These are phyloP conservation scores for Apoda limacodes DNA, from an alignment of 2,888 invertebrate genomes.

Conservation along the genomic window DNA sequence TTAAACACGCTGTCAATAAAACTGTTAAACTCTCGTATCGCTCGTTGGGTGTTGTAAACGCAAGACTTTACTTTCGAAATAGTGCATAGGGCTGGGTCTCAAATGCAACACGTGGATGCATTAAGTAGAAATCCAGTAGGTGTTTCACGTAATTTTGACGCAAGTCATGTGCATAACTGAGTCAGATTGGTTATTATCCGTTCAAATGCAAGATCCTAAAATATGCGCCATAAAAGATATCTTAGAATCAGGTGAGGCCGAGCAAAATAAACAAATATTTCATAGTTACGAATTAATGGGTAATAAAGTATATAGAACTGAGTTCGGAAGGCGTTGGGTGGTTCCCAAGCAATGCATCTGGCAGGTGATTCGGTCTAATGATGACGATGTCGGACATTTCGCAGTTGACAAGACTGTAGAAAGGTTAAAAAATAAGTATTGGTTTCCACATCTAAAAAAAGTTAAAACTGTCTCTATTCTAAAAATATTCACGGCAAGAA, in stretches of 20 bases:
- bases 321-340: constrained; percentile 18
- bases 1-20: constrained; percentile 11
- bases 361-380: constrained; percentile 17
- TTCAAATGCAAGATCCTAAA: constrained; percentile 13
- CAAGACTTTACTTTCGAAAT: constrained; percentile 28
- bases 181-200: constrained; percentile 19
- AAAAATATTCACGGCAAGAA: constrained; percentile 18
- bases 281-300: constrained; percentile 15
- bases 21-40: constrained; percentile 25
- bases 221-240: constrained; percentile 9
- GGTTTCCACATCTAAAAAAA: constrained; percentile 21
- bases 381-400: constrained; percentile 27
- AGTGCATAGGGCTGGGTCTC: constrained; percentile 19
- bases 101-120: constrained; percentile 16
- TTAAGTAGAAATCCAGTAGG: constrained; percentile 16
- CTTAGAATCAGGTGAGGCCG: constrained; percentile 15
- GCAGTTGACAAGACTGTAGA: constrained; percentile 21
- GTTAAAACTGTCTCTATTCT: constrained; percentile 15
- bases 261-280: constrained; percentile 16
- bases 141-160: not conserved
- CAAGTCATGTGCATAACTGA: constrained; percentile 14
- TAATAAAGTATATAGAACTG: constrained; percentile 15
- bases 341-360: constrained; percentile 21
- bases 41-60: constrained; percentile 26
- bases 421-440: constrained; percentile 17